Evolutionary conservation across 2,113 vertebrate genomes (phyloP).

Genomic region (Perca flavescens): DNA sequence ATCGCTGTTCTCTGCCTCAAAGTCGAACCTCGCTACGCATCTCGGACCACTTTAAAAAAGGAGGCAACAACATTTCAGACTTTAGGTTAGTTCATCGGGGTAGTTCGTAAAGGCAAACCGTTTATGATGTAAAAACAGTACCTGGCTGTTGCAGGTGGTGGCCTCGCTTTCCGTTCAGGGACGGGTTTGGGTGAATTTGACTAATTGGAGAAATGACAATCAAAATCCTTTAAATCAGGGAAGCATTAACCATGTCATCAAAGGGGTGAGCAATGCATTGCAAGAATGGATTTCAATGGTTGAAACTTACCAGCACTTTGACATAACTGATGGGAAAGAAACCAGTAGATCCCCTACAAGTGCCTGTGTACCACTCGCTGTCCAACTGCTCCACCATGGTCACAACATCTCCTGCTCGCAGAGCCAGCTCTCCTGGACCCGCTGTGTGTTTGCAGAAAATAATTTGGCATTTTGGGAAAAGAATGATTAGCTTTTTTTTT

Average conservation of each 20-base stretch:
- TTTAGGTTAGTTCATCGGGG: neutral
- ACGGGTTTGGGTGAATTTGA: conserved; percentile 82
- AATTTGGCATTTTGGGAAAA: neutral
- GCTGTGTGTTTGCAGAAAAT: conserved; percentile 77
- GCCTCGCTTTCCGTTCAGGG: conserved; percentile 75
- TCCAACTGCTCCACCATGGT: conserved; percentile 90
- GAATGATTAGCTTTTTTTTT: neutral
- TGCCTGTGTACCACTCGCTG: conserved; percentile 92
- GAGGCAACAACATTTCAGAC: neutral
- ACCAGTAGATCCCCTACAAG: conserved; percentile 86
- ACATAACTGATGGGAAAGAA: conserved; percentile 92
- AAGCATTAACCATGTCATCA: neutral
- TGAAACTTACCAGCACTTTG: conserved; percentile 88
- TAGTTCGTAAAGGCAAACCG: neutral
- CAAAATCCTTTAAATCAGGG: neutral
- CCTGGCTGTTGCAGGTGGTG: conserved; percentile 79
- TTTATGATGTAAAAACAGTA: conserved; percentile 49
- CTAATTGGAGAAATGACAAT: conserved; percentile 65
- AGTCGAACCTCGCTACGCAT: conserved; percentile 93
- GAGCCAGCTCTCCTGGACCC: conserved; percentile 88
- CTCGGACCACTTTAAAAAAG: conserved; percentile 85
- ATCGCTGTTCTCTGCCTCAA: conserved; percentile 90
- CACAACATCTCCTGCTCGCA: conserved; percentile 90
- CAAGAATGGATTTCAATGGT: neutral
- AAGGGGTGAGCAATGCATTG: neutral